These are phyloP conservation scores for Rousettus madagascariensis DNA, from an alignment of 2,797 vertebrate species.

Conservation along the genomic window DNA sequence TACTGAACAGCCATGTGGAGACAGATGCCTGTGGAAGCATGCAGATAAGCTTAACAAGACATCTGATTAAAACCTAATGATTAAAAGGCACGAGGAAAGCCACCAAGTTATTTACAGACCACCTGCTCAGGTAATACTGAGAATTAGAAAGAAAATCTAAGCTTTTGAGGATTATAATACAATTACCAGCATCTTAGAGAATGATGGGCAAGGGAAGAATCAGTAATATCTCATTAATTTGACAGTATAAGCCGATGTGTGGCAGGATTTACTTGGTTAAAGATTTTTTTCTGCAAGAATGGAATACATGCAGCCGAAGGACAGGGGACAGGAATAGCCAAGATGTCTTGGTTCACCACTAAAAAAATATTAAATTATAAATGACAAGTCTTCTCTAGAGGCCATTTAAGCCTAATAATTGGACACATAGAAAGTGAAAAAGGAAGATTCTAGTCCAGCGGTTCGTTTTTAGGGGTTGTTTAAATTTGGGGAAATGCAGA, in stretches of 20 bases:
- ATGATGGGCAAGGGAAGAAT: background rate
- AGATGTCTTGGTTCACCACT: background rate
- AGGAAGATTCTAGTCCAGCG: background rate
- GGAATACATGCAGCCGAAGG: background rate
- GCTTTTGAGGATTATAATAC: background rate
- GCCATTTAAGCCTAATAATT: background rate
- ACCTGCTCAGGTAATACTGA: background rate
- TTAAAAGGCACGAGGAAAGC: constrained; percentile 45
- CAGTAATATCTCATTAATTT: background rate
- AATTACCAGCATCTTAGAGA: background rate
- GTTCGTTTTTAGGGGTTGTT: background rate
- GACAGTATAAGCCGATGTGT: background rate
- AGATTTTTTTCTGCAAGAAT: background rate
- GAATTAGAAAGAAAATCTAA: background rate
- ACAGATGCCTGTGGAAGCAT: constrained; percentile 61
- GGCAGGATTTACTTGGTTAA: background rate
- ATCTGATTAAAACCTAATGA: constrained; percentile 21
- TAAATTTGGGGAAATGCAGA: background rate
- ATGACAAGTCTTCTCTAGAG: background rate
- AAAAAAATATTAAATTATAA: background rate
- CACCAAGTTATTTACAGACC: constrained; percentile 36
- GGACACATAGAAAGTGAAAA: background rate
- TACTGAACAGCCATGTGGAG: constrained; percentile 75
- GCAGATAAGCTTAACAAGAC: constrained; percentile 27
- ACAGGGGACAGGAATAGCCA: background rate